phyloP scores from a whole-genome alignment of 1,140 invertebrate species.

The Acromyrmex heyeri region DNA sequence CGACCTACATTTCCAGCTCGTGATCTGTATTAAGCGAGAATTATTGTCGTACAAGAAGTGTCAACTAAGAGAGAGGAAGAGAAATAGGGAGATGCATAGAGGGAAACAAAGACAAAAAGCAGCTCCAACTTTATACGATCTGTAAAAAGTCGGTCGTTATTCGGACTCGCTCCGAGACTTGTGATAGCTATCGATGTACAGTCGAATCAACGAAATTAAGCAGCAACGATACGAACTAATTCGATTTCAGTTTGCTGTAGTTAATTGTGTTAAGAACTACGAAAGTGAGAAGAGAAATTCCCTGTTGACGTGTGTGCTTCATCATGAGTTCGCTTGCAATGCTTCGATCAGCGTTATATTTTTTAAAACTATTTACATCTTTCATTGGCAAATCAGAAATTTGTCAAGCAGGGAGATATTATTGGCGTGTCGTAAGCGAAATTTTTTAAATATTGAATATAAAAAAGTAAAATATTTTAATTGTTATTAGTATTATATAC shows the following conservation, averaged over 20 bases:
- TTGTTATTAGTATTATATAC: no score
- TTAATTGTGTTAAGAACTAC: slow-evolving; percentile 44
- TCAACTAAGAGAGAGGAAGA: not conserved
- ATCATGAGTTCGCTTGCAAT: not conserved
- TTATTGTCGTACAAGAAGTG: not conserved
- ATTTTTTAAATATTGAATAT: no score
- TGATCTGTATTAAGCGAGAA: slow-evolving; percentile 15
- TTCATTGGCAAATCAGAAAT: no score
- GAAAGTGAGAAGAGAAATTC: slow-evolving; percentile 17
- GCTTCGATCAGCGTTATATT: not conserved
- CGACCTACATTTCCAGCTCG: slow-evolving; percentile 29
- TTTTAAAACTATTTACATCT: not conserved
- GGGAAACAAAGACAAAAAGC: not conserved
- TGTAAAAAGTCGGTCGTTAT: slow-evolving; percentile 34
- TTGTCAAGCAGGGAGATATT: no score
- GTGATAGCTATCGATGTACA: slow-evolving; percentile 23
- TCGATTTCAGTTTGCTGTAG: slow-evolving; percentile 33
- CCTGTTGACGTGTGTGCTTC: not conserved
- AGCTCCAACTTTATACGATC: slow-evolving; percentile 10
- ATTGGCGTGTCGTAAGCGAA: no score
- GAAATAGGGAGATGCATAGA: not conserved
- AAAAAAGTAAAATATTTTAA: no score
- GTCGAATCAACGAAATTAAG: slow-evolving; percentile 29
- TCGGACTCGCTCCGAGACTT: not conserved
- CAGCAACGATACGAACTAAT: slow-evolving; percentile 48